Conservation (phyloP, 2,888 invertebrate species). For the Gryllus longicercus region DNA sequence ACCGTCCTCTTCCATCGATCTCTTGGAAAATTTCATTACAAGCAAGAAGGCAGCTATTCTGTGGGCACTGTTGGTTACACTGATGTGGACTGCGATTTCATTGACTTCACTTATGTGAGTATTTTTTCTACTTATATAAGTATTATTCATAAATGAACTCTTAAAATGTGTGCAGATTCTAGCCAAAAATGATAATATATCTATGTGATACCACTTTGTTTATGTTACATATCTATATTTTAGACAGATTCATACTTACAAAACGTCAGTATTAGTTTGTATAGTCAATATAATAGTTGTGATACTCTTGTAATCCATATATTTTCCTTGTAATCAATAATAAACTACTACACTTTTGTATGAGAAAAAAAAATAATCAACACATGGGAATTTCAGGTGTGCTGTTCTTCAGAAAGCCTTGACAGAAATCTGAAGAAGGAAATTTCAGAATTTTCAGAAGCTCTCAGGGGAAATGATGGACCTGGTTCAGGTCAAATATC, state of each 20-base stretch:
- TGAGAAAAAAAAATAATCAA: too few relatives aligned
- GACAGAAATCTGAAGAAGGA: constrained; percentile 69
- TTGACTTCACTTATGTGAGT: constrained; percentile 91
- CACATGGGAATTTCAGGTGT: constrained; percentile 51
- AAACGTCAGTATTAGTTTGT: too few relatives aligned
- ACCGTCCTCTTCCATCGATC: constrained; percentile 87
- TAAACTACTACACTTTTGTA: not conserved
- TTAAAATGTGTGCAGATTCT: too few relatives aligned
- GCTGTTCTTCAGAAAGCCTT: constrained; percentile 80
- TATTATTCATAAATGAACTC: not conserved
- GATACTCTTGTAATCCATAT: too few relatives aligned
- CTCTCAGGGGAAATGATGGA: constrained; percentile 68
- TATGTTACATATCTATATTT: too few relatives aligned
- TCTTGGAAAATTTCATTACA: constrained; percentile 90
- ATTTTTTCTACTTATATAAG: not conserved
- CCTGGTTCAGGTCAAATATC: constrained; percentile 76
- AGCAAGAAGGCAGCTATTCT: constrained; percentile 89
- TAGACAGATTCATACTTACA: too few relatives aligned
- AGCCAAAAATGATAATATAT: too few relatives aligned
- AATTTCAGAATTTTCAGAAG: constrained; percentile 74
- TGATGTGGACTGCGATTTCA: constrained; percentile 96
- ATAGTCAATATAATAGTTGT: too few relatives aligned
- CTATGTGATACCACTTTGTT: too few relatives aligned
- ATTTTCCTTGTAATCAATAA: too few relatives aligned
- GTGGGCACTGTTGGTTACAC: constrained; percentile 93